phyloP scores from a whole-genome alignment of 2,797 vertebrate genomes.

The Acrossocheilus wenchowensis region DNA sequence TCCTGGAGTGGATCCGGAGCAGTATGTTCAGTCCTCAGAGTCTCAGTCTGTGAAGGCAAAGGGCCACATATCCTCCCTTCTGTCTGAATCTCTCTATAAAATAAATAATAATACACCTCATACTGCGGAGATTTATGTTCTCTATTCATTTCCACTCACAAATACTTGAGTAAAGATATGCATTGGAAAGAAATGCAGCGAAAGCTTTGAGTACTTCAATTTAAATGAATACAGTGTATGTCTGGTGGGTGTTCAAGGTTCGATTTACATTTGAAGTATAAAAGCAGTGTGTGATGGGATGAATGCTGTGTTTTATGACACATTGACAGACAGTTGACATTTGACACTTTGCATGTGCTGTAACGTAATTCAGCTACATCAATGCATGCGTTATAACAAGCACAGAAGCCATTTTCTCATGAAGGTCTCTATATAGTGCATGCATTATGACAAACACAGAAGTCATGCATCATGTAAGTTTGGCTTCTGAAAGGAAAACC shows the following conservation, averaged over 20 bases:
- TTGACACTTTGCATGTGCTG: not conserved
- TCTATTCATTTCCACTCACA: slow-evolving; percentile 35
- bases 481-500: not conserved
- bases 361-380: not conserved
- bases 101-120: slow-evolving; percentile 85
- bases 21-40: not conserved
- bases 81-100: slow-evolving; percentile 39
- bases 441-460: not conserved
- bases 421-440: too few species aligned
- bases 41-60: slow-evolving; percentile 75
- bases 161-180: not conserved
- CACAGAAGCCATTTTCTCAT: not conserved
- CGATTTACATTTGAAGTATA: not conserved
- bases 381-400: not conserved
- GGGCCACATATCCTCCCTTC: slow-evolving; percentile 34
- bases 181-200: not conserved
- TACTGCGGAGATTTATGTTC: slow-evolving; percentile 76
- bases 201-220: not conserved
- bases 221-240: not conserved
- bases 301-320: not conserved
- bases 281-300: not conserved
- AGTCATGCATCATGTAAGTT: not conserved
- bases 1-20: slow-evolving; percentile 17
- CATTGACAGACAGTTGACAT: not conserved
- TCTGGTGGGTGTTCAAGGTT: not conserved